Evolutionary conservation across 2,888 invertebrate species (phyloP).

Genomic region (Schizaphis graminum): DNA sequence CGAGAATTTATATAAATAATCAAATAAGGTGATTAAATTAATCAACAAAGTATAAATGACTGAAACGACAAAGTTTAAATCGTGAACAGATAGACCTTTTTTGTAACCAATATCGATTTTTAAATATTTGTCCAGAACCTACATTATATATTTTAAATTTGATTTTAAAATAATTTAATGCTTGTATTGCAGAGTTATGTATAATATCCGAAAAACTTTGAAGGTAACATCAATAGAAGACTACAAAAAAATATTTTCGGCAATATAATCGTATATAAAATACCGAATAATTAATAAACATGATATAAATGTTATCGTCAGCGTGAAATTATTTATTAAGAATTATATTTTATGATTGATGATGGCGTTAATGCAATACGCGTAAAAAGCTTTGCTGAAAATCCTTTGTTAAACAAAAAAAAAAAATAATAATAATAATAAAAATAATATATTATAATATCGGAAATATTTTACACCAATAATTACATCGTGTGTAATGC

Average conservation of each 20-base stretch:
- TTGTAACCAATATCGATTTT: not conserved
- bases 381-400: not conserved
- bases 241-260: not conserved
- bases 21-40: not conserved
- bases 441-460: not conserved
- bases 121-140: not conserved
- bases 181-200: not conserved
- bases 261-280: not conserved
- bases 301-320: not conserved
- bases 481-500: not conserved
- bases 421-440: not conserved
- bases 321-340: not conserved
- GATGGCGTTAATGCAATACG: not conserved
- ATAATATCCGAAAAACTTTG: not conserved
- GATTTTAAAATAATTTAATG: not conserved
- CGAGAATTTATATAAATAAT: not conserved
- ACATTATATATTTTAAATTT: not conserved
- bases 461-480: not conserved
- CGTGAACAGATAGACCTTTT: not conserved
- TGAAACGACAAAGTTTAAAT: not conserved
- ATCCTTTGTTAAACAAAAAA: not conserved
- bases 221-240: not conserved
- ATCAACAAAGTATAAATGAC: not conserved
- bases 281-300: not conserved
- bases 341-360: not conserved